phyloP scores from a whole-genome alignment of 2,113 vertebrate genomes.

The Trichomycterus rosablanca region DNA sequence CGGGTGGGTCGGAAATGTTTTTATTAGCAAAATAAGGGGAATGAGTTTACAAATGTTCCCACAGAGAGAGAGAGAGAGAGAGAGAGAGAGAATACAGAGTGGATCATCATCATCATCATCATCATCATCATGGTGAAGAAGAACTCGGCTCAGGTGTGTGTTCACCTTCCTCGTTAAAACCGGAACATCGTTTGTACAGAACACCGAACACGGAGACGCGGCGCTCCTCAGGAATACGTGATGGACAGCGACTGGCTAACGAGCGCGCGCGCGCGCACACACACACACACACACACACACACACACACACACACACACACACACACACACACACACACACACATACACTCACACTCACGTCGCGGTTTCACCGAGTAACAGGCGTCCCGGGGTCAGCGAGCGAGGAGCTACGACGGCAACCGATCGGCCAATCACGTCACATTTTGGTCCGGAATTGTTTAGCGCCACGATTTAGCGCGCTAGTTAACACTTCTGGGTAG shows the following conservation, averaged over 20 bases:
- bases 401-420: too few relatives aligned
- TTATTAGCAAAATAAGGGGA: slow-evolving; percentile 80
- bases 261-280: not conserved
- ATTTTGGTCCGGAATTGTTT: too few relatives aligned
- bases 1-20: slow-evolving; percentile 63
- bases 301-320: slow-evolving; percentile 2
- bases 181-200: too few relatives aligned
- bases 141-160: not conserved
- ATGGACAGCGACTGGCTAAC: not conserved
- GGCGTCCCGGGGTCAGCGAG: too few relatives aligned
- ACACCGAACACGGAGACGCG: slow-evolving; percentile 28
- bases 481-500: too few relatives aligned
- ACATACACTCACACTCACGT: too few relatives aligned
- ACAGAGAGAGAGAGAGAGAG: slow-evolving; percentile 42
- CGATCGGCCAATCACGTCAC: too few relatives aligned
- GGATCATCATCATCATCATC: slow-evolving; percentile 11
- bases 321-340: not conserved
- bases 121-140: slow-evolving; percentile 2
- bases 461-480: too few relatives aligned
- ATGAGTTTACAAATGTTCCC: slow-evolving; percentile 72
- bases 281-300: not conserved
- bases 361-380: too few relatives aligned
- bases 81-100: slow-evolving; percentile 7
- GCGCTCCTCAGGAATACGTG: not conserved
- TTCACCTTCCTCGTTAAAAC: too few relatives aligned